Base-by-base conservation (phyloP, 92 coral and sea anemone species). In the Anthopleura xanthogrammica region DNA sequence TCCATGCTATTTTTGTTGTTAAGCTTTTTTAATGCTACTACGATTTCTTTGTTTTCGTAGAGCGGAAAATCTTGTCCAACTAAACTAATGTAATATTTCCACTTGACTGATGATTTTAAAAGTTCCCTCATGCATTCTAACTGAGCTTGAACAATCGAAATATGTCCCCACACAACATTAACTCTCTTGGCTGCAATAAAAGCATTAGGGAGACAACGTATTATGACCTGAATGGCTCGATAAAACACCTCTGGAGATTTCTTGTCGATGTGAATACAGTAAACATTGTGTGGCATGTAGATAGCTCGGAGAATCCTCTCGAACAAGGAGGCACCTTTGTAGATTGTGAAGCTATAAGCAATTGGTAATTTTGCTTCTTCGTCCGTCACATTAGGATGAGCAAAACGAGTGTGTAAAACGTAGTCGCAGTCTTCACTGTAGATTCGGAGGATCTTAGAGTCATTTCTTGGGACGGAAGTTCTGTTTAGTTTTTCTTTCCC, bases 11-110 rank as follows among this genome's bases (percentile, higher is more conserved):
- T 91, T 4, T 76, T 65, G 24, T 90, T 90, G 14, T 84, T 70
- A 22, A 82, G 90, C 40, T 29, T 77, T 56, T 82, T 84, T 19
- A 92, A 77, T 8, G 78, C 88, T 56, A 70, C 77, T 24, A 92
- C 95, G 77, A 92, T 82, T 24, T 87, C 89, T 19, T 84, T 79
- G 62, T 92, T 92, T n/a, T 88, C 83, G 73, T 83, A 86, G n/a
- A 92, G 83, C 12, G 95, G 95, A 83, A 86, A 87, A 43, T 92
- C 95, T 70, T 92, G 97, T 19, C 97, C 97, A 16, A 88, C 68
- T 14, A 92, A 22, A 77, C 88, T 92, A 23, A 90, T 85, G 39
- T 91, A 83, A 77, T 92, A 92, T 75, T 88, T 89, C 96, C 96
- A 92, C 3, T 46, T 71, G 16, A 87, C 83, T 20, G 82, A 42